Percentiles rank a stretch among this genome's conserved stretches.
Conservation (phyloP, 2,888 invertebrate genomes). For the Ditula angustiorana region DNA sequence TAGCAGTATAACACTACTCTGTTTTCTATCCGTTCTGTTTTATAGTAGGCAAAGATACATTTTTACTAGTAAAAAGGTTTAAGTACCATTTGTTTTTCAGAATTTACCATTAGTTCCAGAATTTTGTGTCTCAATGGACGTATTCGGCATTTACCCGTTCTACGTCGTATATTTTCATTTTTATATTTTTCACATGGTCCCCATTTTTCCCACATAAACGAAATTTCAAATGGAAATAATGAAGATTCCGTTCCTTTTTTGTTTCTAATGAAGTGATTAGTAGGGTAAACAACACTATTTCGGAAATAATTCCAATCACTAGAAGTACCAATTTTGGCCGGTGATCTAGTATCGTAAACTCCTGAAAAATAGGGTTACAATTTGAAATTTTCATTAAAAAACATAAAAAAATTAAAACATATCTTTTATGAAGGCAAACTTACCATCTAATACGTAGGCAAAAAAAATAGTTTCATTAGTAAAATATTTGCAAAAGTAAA, state of each 20-base stretch:
- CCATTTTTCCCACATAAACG: constrained; percentile 83
- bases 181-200: constrained; percentile 80
- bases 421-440: background rate
- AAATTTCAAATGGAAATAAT: constrained; percentile 71
- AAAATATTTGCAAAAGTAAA: constrained; percentile 49
- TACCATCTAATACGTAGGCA: constrained; percentile 46
- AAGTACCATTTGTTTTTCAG: too few species aligned
- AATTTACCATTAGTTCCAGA: constrained; percentile 1
- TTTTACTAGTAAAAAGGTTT: too few species aligned
- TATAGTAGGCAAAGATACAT: too few species aligned
- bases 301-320: constrained; percentile 80
- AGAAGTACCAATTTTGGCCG: constrained; percentile 69
- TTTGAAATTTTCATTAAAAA: too few species aligned
- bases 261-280: constrained; percentile 75
- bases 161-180: constrained; percentile 66
- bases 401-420: too few species aligned
- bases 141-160: constrained; percentile 78
- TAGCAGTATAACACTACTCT: too few species aligned
- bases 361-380: constrained; percentile 32
- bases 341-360: constrained; percentile 36
- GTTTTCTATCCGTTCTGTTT: too few species aligned
- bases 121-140: constrained; percentile 49
- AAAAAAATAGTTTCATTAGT: constrained; percentile 33
- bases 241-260: constrained; percentile 59
- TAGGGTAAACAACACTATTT: constrained; percentile 68